Evolutionary conservation across 2,113 vertebrate genomes (phyloP), one percentile per base, ranked within the genome.

Genomic region (Helogale parvula): DNA sequence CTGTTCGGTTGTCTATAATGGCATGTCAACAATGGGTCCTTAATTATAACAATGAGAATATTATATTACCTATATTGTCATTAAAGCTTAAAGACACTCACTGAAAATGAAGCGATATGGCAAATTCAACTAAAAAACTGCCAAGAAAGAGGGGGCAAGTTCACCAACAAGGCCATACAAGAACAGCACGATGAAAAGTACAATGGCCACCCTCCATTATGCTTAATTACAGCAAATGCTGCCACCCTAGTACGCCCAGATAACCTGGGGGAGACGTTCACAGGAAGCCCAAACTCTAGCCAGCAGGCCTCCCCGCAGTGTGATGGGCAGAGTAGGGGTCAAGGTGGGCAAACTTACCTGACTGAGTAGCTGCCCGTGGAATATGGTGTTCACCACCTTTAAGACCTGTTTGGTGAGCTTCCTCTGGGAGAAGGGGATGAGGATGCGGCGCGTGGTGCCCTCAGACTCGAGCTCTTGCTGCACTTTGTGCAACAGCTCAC

Each of bases 311-410:
- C 33, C 35, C 54, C n/a, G 71, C 7, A 2, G 25, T 19, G 7
- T 8, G 29, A 9, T 17, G 65, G 96, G 47, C 85, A 57, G 79
- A 85, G 25, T 17, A 15, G 0, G 47, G 12, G 15, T 63, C 1
- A 11, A 65, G 0, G 0, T 54, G 85, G 52, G 0, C 82, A 16
- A 79, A 90, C 99, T 93, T 98, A 99, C 99, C 99, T 99, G 99
- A 98, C 99, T 99, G 98, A 99, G 99, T 98, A 99, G 98, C 99
- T 99, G 99, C 96, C 99, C 99, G 0, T 99, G 99, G 98, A 99
- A 99, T 98, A 99, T 99, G 98, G 99, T 99, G 98, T 99, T 99
- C 88, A 99, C 99, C 98, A 99, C 99, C 97, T 99, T 99, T 90
- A 99, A 99, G 98, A 99, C 99, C 98, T 99, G 99, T 98, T 99